Percentiles rank a stretch among this genome's conserved stretches.
phyloP scores from a whole-genome alignment of 1,140 invertebrate genomes.

The Planococcus citri region DNA sequence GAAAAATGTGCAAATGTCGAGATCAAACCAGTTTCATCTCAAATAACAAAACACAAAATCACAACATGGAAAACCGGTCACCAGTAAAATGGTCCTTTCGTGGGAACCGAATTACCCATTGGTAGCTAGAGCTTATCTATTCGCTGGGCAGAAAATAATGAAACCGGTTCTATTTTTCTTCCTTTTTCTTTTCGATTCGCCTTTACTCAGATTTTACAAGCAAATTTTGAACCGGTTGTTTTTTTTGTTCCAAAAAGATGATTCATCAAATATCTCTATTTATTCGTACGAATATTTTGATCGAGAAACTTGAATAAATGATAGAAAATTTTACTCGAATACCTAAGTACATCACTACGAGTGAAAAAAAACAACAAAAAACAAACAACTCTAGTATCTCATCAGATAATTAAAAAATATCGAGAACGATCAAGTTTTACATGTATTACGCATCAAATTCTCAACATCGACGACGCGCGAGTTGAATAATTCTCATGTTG shows the following conservation, averaged over 20 bases:
- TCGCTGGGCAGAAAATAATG: background rate
- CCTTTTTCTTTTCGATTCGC: background rate
- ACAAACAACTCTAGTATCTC: too few relatives aligned
- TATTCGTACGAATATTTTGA: too few relatives aligned
- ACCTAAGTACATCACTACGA: too few relatives aligned
- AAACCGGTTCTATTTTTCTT: background rate
- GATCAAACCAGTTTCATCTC: background rate
- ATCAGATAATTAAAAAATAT: too few relatives aligned
- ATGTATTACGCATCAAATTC: too few relatives aligned
- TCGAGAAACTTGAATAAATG: too few relatives aligned
- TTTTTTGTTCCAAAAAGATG: background rate
- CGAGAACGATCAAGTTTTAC: too few relatives aligned
- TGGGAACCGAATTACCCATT: conserved; percentile 1
- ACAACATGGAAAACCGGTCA: background rate
- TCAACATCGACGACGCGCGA: too few relatives aligned
- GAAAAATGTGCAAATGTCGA: background rate
- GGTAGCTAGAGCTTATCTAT: conserved; percentile 8
- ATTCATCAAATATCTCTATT: too few relatives aligned
- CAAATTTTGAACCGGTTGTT: background rate
- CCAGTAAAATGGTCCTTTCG: background rate
- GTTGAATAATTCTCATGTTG: too few relatives aligned
- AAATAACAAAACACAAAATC: background rate
- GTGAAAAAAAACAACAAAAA: too few relatives aligned
- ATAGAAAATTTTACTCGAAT: too few relatives aligned
- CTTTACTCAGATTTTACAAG: background rate